phyloP scores from a whole-genome alignment of 2,113 vertebrate species.

The Peromyscus californicus region DNA sequence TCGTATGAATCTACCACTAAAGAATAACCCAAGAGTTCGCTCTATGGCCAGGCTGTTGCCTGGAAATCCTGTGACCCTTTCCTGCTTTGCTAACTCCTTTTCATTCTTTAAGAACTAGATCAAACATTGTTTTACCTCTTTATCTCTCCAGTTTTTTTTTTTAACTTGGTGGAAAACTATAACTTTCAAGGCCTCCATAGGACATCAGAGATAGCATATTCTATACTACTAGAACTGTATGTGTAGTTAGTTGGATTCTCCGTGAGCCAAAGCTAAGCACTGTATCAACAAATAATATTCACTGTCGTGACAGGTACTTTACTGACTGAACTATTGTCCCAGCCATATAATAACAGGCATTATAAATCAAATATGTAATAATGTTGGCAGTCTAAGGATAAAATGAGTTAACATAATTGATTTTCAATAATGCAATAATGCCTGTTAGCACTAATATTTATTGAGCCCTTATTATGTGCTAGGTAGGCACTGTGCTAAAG shows the following conservation, averaged over 20 bases:
- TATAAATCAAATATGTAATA: slow-evolving; percentile 62
- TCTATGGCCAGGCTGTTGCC: not conserved
- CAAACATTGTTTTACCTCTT: not conserved
- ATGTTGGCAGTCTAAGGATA: slow-evolving; percentile 45
- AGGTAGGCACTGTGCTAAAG: not conserved
- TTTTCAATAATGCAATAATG: slow-evolving; percentile 64
- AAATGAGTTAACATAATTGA: slow-evolving; percentile 60
- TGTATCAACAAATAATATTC: not conserved
- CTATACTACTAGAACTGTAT: not conserved
- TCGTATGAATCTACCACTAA: not conserved
- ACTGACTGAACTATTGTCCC: not conserved
- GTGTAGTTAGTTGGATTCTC: not conserved
- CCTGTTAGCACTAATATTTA: slow-evolving; percentile 53
- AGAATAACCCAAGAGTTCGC: not conserved
- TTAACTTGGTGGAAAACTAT: not conserved
- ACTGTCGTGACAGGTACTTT: not conserved
- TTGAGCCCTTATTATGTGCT: not conserved
- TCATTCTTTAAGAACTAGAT: slow-evolving; percentile 37
- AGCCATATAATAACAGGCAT: not conserved
- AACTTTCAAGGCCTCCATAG: not conserved
- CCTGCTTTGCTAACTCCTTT: not conserved
- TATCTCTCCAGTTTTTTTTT: not conserved
- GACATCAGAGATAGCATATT: not conserved
- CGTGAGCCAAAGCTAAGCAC: not conserved
- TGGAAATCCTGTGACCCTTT: not conserved